These are phyloP conservation scores for Cataglyphis livida DNA, from an alignment of 2,888 invertebrate genomes.

Conservation along the genomic window DNA sequence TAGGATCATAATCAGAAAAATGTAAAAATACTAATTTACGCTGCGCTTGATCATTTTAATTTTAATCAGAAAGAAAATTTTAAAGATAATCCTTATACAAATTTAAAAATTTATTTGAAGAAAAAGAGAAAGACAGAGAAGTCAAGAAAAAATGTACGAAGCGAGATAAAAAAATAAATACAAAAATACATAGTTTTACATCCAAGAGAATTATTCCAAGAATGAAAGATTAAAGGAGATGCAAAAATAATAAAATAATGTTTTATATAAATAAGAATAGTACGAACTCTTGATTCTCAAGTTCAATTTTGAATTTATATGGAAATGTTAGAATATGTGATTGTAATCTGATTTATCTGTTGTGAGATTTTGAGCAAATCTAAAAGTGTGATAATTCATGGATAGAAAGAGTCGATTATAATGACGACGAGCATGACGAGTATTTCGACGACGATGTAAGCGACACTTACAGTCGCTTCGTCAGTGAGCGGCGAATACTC, in stretches of 20 bases:
- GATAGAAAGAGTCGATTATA: conserved; percentile 43
- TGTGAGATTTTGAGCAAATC: conserved; percentile 1
- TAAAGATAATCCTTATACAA: neutral
- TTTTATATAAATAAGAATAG: neutral
- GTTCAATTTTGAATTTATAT: neutral
- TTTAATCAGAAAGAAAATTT: neutral
- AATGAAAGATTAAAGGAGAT: neutral
- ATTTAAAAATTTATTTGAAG: neutral
- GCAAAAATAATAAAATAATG: neutral
- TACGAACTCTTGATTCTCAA: neutral
- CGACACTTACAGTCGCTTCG: conserved; percentile 47
- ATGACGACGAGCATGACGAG: conserved; percentile 39
- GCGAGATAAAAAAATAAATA: neutral
- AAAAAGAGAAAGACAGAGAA: neutral
- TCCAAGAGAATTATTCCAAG: neutral
- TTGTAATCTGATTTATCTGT: neutral
- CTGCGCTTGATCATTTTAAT: neutral
- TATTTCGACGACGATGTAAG: conserved; percentile 53
- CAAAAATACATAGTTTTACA: neutral
- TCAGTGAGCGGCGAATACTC: conserved; percentile 73
- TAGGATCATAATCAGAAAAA: neutral
- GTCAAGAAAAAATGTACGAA: neutral
- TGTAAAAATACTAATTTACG: neutral
- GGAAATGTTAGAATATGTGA: neutral
- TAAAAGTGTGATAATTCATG: neutral